Evolutionary conservation across 2,797 vertebrate genomes (phyloP).

Genomic region (Channallabes apus): DNA sequence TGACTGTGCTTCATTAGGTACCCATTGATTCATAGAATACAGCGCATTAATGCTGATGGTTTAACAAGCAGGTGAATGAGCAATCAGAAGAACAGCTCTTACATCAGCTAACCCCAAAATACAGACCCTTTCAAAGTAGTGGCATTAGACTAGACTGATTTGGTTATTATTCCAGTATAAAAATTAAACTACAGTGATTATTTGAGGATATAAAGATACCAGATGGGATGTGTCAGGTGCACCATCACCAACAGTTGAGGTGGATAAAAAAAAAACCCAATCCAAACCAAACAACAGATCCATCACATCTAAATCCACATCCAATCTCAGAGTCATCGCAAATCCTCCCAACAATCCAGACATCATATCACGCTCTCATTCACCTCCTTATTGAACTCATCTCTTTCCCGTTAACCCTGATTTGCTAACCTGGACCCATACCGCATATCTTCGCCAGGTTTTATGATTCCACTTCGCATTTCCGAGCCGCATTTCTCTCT

Average conservation of each 20-base stretch:
- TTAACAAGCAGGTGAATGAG: not conserved
- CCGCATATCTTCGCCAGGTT: not conserved
- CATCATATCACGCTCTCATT: too few relatives aligned
- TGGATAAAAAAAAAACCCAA: not conserved
- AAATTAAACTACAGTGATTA: too few relatives aligned
- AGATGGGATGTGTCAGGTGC: not conserved
- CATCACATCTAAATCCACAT: not conserved
- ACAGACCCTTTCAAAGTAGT: not conserved
- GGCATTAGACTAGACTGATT: not conserved
- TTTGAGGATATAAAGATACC: not conserved
- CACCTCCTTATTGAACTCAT: not conserved
- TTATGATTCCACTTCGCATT: not conserved
- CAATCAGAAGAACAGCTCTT: not conserved
- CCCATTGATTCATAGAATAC: not conserved
- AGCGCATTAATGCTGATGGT: not conserved
- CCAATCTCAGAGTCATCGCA: not conserved
- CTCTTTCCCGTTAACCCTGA: not conserved
- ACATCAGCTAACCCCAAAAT: not conserved
- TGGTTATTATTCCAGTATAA: too few relatives aligned
- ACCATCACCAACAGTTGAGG: not conserved
- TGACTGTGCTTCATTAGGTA: not conserved
- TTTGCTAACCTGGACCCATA: not conserved
- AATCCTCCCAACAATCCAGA: not conserved
- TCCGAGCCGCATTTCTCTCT: not conserved
- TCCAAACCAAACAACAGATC: not conserved